A percentile compares a stretch with the other conserved stretches of the same genome.
These are phyloP conservation scores for Mus pahari DNA, from an alignment of 2,113 vertebrate species.

Conservation along the genomic window DNA sequence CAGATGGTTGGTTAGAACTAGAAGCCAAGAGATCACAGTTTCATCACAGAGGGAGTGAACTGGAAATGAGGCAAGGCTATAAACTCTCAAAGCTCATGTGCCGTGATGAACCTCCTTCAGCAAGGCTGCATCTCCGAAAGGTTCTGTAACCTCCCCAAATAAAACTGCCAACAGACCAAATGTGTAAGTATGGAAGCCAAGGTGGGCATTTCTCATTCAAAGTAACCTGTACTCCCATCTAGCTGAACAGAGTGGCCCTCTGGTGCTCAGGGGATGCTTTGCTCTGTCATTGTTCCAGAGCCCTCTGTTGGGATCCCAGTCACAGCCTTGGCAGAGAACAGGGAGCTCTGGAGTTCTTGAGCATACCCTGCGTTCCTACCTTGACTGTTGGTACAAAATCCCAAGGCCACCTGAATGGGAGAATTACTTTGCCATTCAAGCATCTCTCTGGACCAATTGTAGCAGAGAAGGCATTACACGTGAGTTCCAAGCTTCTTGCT, in stretches of 20 bases:
- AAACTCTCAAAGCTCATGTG: background rate
- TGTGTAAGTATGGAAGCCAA: background rate
- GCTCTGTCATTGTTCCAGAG: background rate
- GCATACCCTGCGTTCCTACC: background rate
- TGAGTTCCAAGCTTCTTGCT: background rate
- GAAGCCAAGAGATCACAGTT: background rate
- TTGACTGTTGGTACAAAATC: background rate
- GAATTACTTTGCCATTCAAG: background rate
- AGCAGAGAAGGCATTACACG: background rate
- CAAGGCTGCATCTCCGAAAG: background rate
- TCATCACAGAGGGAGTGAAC: background rate
- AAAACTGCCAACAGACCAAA: background rate
- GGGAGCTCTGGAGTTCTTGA: background rate
- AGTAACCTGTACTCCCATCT: background rate
- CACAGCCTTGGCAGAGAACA: conserved; percentile 21
- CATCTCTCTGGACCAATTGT: background rate
- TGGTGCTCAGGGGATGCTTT: background rate
- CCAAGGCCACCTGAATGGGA: background rate
- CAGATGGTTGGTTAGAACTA: background rate
- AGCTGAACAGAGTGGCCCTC: background rate
- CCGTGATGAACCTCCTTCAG: background rate
- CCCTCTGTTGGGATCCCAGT: background rate
- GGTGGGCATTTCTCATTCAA: background rate
- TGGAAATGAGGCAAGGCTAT: background rate
- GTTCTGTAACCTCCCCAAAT: background rate